Evolutionary conservation across 2,113 vertebrate species (phyloP), one percentile per base, ranked within the genome.

Genomic region (Procavia capensis): DNA sequence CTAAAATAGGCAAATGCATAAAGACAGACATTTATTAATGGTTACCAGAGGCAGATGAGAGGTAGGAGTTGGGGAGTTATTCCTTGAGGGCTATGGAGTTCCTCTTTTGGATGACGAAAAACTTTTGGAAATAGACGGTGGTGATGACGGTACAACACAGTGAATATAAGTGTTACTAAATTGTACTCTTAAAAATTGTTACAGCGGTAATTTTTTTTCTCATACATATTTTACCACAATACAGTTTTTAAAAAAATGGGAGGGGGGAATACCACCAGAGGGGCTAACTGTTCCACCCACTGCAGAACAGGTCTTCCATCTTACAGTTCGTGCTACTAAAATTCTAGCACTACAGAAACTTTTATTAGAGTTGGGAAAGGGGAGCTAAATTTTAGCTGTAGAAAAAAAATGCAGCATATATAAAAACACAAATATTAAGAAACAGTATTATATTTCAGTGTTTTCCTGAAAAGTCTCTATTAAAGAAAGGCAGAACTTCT

Each of bases 271-370:
- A 59, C 85, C 84, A 80, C 86, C 85, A 85, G 91, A 95, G 96
- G 81, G 68, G 27, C 76, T 75, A 66, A 61, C 76, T 54, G 85
- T 88, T 97, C 91, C 96, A 82, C 61, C 76, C 87, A 70, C 31
- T 90, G 76, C 94, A 82, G 81, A 93, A 61, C 81, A 81, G 45
- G 84, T 96, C 88, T 93, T 90, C 91, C 72, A 24, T 92, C 89
- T 95, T 59, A 74, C 59, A 80, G 61, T 90, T 70, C 76, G 34
- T 64, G n/a, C 41, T 63, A 50, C 66, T 90, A 91, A 76, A 91
- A 88, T 47, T 50, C 84, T 88, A 87, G 83, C 31, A 57, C 54
- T 36, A 66, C 79, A 54, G 43, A 68, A 8, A 63, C 22, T 34
- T 72, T 75, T 84, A 86, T 75, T 84, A 86, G 79, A 85, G 19